These are phyloP conservation scores for Scaptomyza polygonia DNA, from an alignment of 2,888 invertebrate genomes.

Conservation along the genomic window DNA sequence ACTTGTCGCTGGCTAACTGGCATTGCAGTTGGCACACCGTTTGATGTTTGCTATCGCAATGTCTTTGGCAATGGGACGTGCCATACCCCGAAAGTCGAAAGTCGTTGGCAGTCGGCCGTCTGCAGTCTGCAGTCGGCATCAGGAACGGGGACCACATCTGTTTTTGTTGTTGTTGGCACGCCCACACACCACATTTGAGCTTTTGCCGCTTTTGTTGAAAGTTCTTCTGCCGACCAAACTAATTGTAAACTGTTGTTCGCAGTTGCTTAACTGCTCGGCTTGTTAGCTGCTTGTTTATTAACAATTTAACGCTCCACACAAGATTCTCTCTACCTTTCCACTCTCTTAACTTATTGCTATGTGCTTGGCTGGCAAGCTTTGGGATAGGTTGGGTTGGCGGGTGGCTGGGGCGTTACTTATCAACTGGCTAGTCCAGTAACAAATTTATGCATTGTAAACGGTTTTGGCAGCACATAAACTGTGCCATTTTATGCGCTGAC, in stretches of 20 bases:
- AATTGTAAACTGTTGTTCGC: conserved; percentile 80
- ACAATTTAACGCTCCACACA: conserved; percentile 78
- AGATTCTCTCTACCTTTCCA: conserved; percentile 51
- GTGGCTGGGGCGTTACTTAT: conserved; percentile 59
- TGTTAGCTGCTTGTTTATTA: conserved; percentile 80
- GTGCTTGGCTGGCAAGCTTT: neutral
- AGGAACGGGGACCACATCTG: conserved; percentile 19
- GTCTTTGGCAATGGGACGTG: conserved; percentile 47
- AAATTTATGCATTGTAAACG: conserved; percentile 65
- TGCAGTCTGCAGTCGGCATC: conserved; percentile 9
- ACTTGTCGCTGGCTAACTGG: conserved; percentile 69
- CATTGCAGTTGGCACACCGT: conserved; percentile 34
- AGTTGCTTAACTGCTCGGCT: conserved; percentile 72
- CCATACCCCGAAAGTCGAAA: conserved; percentile 43
- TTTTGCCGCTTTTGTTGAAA: conserved; percentile 71
- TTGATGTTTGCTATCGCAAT: conserved; percentile 33
- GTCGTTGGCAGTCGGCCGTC: conserved; percentile 37
- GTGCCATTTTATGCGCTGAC: conserved; percentile 66
- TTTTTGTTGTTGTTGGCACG: conserved; percentile 45
- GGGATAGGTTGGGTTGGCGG: neutral
- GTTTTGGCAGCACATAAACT: conserved; percentile 69
- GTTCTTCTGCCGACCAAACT: conserved; percentile 61
- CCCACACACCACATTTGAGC: conserved; percentile 54
- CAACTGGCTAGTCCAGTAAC: conserved; percentile 51
- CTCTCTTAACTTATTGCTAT: conserved; percentile 10